These are phyloP conservation scores for Pagrus major DNA, from an alignment of 2,113 vertebrate genomes.

Conservation along the genomic window DNA sequence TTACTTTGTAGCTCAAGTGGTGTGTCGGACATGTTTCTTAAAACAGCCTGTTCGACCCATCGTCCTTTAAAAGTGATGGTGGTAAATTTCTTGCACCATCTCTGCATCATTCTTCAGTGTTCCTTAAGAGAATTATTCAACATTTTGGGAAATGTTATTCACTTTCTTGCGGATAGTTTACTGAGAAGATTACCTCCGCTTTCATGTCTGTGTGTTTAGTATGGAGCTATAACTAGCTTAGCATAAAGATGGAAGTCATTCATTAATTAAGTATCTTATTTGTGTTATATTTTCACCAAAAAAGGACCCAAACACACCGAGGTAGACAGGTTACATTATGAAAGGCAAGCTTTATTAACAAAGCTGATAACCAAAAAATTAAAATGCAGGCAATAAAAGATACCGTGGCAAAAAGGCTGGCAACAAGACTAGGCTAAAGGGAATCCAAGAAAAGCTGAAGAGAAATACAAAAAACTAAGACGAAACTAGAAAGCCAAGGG, in stretches of 20 bases:
- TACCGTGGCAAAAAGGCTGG: too few relatives aligned
- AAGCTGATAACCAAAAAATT: too few relatives aligned
- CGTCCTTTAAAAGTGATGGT: neutral
- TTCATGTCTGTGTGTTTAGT: neutral
- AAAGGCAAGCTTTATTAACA: too few relatives aligned
- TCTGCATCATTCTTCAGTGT: neutral
- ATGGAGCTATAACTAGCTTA: neutral
- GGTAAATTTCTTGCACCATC: neutral
- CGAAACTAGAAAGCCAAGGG: too few relatives aligned
- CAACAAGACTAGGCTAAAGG: too few relatives aligned
- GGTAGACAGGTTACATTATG: too few relatives aligned
- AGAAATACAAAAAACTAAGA: too few relatives aligned
- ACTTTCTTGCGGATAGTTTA: neutral
- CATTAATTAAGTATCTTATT: neutral
- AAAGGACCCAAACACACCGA: too few relatives aligned
- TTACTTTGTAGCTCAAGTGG: neutral
- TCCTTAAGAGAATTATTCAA: neutral
- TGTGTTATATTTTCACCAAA: too few relatives aligned
- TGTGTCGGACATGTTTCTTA: neutral
- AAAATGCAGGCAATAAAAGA: too few relatives aligned
- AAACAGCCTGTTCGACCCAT: neutral
- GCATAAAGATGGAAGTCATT: neutral
- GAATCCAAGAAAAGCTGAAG: too few relatives aligned
- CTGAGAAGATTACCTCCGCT: neutral
- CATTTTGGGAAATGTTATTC: neutral